A percentile compares a stretch with the other conserved stretches of the same genome.
phyloP scores from a whole-genome alignment of 2,113 vertebrate species.

The Apteryx mantelli region DNA sequence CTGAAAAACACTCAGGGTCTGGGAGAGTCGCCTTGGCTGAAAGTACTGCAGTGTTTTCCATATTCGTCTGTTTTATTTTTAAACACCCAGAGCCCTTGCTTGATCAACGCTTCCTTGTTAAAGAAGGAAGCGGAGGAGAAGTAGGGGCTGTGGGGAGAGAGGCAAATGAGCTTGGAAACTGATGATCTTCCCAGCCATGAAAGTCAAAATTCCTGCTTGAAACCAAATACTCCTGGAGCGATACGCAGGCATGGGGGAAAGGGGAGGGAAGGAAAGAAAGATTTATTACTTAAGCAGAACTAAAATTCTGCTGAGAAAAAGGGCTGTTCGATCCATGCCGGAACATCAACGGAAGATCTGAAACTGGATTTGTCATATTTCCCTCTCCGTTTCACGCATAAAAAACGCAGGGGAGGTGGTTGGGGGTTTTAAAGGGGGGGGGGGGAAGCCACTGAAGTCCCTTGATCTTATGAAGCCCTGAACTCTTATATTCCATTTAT shows the following conservation, averaged over 20 bases:
- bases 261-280: constrained; percentile 38
- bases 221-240: constrained; percentile 68
- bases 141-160: background rate
- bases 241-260: constrained; percentile 17
- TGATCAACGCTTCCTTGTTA: constrained; percentile 78
- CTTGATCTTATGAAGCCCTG: constrained; percentile 75
- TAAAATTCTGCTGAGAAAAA: constrained; percentile 73
- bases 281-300: constrained; percentile 75
- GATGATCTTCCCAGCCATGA: constrained; percentile 54
- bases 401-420: background rate
- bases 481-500: constrained; percentile 86
- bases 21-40: constrained; percentile 60
- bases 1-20: constrained; percentile 28
- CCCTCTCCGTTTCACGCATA: constrained; percentile 24
- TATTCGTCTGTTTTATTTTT: constrained; percentile 85
- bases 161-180: constrained; percentile 48
- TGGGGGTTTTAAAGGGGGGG: background rate
- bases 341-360: constrained; percentile 32
- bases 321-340: background rate
- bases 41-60: constrained; percentile 61
- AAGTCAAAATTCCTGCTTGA: constrained; percentile 78
- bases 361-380: constrained; percentile 41
- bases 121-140: constrained; percentile 65
- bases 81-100: constrained; percentile 76
- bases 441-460: constrained; percentile 21